Percentiles rank a stretch among this genome's conserved stretches.
These are phyloP conservation scores for Erythrolamprus reginae DNA, from an alignment of 2,113 vertebrate species.

Conservation along the genomic window DNA sequence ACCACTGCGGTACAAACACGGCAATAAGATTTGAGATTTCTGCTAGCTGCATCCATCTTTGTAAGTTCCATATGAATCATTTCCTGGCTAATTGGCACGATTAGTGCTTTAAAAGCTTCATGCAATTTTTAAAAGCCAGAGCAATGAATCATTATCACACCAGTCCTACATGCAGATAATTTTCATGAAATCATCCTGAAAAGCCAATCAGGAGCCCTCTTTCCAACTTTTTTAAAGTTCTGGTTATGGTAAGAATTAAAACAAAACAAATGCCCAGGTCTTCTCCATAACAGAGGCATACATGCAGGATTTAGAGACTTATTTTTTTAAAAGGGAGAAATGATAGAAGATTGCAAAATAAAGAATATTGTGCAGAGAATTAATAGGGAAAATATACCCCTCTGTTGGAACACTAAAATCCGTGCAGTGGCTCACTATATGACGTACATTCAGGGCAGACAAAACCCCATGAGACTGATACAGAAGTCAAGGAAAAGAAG, in stretches of 20 bases:
- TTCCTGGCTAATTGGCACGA: background rate
- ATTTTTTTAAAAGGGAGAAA: background rate
- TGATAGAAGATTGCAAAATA: background rate
- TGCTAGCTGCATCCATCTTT: background rate
- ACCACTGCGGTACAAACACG: background rate
- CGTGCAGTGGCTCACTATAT: background rate
- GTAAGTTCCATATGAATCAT: background rate
- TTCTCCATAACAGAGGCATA: background rate
- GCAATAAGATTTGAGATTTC: background rate
- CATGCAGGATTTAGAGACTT: background rate
- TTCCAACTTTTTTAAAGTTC: background rate
- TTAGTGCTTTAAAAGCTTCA: background rate
- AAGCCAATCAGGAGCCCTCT: background rate
- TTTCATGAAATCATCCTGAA: background rate
- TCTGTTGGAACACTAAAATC: background rate
- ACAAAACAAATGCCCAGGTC: background rate
- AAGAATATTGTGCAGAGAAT: background rate
- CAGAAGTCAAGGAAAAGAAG: background rate
- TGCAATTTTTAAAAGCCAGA: background rate
- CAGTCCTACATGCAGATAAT: background rate
- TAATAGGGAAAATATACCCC: background rate
- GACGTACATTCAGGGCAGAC: background rate
- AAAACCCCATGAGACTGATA: background rate
- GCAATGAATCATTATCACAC: background rate
- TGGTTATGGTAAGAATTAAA: background rate